These are phyloP conservation scores for Trissolcus brochymenae DNA, from an alignment of 2,888 invertebrate genomes.

Conservation along the genomic window DNA sequence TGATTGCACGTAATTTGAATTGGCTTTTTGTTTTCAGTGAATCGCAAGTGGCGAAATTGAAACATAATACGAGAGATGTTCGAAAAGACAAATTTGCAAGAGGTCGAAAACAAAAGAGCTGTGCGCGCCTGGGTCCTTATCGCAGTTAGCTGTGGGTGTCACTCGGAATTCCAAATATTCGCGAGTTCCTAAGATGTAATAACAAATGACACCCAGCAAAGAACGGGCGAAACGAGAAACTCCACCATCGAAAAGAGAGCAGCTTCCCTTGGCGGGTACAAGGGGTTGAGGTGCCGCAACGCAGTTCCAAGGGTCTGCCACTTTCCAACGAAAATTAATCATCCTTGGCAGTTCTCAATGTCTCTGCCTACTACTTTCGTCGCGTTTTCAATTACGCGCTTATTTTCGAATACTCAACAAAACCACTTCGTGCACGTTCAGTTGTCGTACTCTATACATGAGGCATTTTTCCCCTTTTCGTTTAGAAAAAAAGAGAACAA, in stretches of 20 bases:
- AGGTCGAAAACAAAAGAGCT: conserved; percentile 37
- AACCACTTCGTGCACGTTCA: conserved; percentile 39
- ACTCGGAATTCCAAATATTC: conserved; percentile 74
- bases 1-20: background rate
- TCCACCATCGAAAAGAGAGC: conserved; percentile 53
- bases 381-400: conserved; percentile 70
- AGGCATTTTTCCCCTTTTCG: conserved; percentile 14
- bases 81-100: conserved; percentile 38
- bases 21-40: conserved; percentile 12
- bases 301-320: conserved; percentile 69
- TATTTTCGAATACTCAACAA: conserved; percentile 57
- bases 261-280: conserved; percentile 26
- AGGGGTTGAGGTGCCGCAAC: conserved; percentile 62
- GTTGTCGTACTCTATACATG: conserved; percentile 23
- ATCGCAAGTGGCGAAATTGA: conserved; percentile 18
- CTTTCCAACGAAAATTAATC: conserved; percentile 70
- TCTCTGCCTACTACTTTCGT: conserved; percentile 67
- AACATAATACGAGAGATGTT: conserved; percentile 40
- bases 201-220: conserved; percentile 68
- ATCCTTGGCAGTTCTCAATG: conserved; percentile 70
- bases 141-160: conserved; percentile 67
- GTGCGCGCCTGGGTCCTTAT: conserved; percentile 59
- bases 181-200: conserved; percentile 74
- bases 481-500: background rate
- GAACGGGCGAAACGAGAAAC: conserved; percentile 59